Base-by-base conservation (phyloP, 2,888 invertebrate genomes). In the Ypsolopha sequella region DNA sequence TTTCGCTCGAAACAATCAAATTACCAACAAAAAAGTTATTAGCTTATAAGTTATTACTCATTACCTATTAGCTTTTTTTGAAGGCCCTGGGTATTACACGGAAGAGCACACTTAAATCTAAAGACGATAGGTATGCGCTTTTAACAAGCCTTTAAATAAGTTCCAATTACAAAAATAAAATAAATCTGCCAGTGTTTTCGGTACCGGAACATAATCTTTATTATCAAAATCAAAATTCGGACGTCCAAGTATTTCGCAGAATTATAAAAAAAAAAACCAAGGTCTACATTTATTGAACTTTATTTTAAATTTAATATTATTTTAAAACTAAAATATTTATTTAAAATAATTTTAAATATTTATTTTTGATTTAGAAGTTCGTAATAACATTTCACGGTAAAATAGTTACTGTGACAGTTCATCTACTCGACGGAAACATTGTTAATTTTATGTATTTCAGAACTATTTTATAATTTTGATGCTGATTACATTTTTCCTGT, bases 51-150 rank as follows among this genome's bases (percentile, higher is more conserved):
- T 47, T 8, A 38, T 36, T n/a, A 11, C 4, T 13, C 41, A 13
- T 7, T 36, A 11, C 51, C 53, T 58, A 59, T 51, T 52, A 51
- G 41, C 55, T 61, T 59, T 63, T 62, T 62, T 57, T 55, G 51
- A 52, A 57, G 53, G 51, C 48, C 50, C 53, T 48, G 51, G 52
- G 52, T 50, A 39, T 48, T 57, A 67, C 60, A 62, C 68, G 70
- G 68, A 70, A 72, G 70, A 59, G 65, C 68, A 63, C 70, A 73
- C 69, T 76, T 77, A 70, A 56, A 56, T 60, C 64, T 67, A 74
- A 68, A 72, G 74, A 76, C 66, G 70, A 66, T 66, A 56, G n/a
- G n/a, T 24, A 24, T 24, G 24, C 24, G 4, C 24, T 73, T 71
- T 72, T 76, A 79, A 77, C 74, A 69, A 76, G 76, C 58, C 55